Evolutionary conservation across 2,113 vertebrate species (phyloP).

Genomic region (human): GRCh38 chr18:7742501-7743000

Average conservation of each 20-base stretch:
- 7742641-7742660: too few species aligned
- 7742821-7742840: background rate
- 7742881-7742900: background rate
- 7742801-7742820: background rate
- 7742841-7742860: background rate
- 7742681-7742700: too few species aligned
- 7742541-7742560: background rate
- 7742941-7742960: accelerated
- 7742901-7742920: background rate
- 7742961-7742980: background rate
- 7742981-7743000: background rate
- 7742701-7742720: background rate
- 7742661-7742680: too few species aligned
- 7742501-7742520: background rate
- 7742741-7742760: background rate
- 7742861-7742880: background rate
- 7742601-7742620: too few species aligned
- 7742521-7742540: background rate
- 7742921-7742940: background rate
- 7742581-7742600: too few species aligned
- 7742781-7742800: background rate
- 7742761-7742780: background rate
- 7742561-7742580: too few species aligned
- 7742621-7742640: too few species aligned
- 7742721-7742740: background rate